Evolutionary conservation across 2,797 vertebrate genomes (phyloP).

Genomic region (Ctenopoma multispine): DNA sequence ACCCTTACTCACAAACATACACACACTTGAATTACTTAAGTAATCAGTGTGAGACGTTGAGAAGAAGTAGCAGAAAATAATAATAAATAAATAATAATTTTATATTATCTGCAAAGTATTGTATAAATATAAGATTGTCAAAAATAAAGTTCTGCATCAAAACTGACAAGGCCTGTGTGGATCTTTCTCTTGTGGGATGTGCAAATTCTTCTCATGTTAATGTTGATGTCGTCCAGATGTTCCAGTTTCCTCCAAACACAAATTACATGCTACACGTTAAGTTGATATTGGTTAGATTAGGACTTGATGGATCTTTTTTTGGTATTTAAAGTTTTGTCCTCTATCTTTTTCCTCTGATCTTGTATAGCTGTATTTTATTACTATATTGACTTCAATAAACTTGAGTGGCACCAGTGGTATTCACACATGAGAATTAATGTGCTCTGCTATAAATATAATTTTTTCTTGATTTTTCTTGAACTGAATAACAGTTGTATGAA

Average conservation of each 20-base stretch:
- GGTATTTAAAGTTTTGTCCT: not conserved
- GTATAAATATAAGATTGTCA: not conserved
- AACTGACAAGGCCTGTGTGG: not conserved
- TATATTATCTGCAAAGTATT: no score
- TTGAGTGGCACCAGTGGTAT: not conserved
- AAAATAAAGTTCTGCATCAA: not conserved
- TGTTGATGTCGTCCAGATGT: not conserved
- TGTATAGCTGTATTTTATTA: no score
- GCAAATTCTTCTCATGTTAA: not conserved
- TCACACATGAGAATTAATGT: no score
- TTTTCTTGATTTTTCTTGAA: no score
- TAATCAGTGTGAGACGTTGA: slow-evolving; percentile 23
- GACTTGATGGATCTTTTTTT: not conserved
- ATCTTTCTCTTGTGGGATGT: not conserved
- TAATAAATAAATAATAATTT: no score
- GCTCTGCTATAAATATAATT: no score
- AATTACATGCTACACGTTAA: not conserved
- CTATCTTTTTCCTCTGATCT: not conserved
- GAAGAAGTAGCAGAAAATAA: no score
- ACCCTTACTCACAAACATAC: slow-evolving; percentile 34
- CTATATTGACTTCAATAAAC: not conserved
- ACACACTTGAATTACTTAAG: slow-evolving; percentile 9
- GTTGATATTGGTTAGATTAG: not conserved
- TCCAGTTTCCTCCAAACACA: not conserved
- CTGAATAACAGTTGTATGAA: no score